Base-by-base conservation (phyloP, 2,888 invertebrate genomes). In the Brachynemurus nebulosus region DNA sequence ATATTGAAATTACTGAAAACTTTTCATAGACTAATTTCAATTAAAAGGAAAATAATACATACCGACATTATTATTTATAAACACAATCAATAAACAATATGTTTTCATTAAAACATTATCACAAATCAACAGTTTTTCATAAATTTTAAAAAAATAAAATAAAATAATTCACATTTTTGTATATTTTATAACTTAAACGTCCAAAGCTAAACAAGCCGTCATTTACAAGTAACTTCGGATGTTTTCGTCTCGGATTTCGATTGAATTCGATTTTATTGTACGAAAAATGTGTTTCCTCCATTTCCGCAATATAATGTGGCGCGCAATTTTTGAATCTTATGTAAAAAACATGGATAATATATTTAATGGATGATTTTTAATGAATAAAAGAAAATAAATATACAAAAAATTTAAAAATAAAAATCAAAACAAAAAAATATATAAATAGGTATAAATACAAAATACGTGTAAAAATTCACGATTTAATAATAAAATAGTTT, bases 161-260 rank as follows among this genome's bases (percentile, higher is more conserved):
- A 14, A 33, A n/a, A 33, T 33, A 33, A 14, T 33, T 33, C 9
- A 33, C 17, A 17, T 20, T 19, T 37, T 37, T 37, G 37, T 20
- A 12, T n/a, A 17, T 37, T 19, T 20, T n/a, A 20, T 20, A 37
- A 5, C 14, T 30, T 12, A 30, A 30, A 30, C 30, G 20, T 37
- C 37, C 12, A 37, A 37, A 37, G 37, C 37, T 37, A 37, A 37
- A 37, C 37, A 37, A 37, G 37, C 37, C 37, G 37, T 37, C 37
- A 37, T 18, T 19, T 19, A 30, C 11, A 23, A 12, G 6, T 11
- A 30, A n/a, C n/a, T 17, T 37, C 37, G 37, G 8, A 17, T 7
- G n/a, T 16, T 16, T 19, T 37, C 37, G 37, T 17, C 4, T 33
- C 33, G 8, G 27, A 9, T n/a, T n/a, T 25, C 27, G 27, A 9